Base-by-base conservation (phyloP, 2,888 invertebrate species). In the Branchinecta sandiegonensis region DNA sequence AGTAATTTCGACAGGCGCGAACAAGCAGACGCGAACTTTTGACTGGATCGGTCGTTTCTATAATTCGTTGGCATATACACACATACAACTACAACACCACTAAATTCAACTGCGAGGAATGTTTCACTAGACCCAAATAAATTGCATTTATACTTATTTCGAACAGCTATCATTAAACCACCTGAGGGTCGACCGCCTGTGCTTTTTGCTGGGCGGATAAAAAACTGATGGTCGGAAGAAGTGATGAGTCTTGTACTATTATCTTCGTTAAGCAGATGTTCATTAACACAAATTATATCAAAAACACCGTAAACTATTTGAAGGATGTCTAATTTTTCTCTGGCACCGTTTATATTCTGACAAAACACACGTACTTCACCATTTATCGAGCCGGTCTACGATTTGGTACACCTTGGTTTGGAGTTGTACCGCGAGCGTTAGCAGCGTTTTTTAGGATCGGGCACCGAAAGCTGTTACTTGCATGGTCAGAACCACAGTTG, bases 271-370 rank as follows among this genome's bases (percentile, higher is more conserved):
- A 50, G 56, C 14, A 50, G 56, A 50, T 50, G 3, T 50, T 50
- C 56, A 50, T 50, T 50, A n/a, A 50, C 56, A 50, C 56, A 50
- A 14, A 50, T 50, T 50, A 50, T 50, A 50, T 50, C 56, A 14
- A 50, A 50, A n/a, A 14, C 56, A 50, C 56, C 6, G 56, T 50
- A 50, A 14, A 50, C 56, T 50, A 50, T 50, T 50, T 50, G 56
- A 50, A 50, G 56, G 56, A 50, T 50, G 56, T 50, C 56, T 14
- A 50, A 50, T 50, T 50, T 50, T 50, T 50, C 56, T 50, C 56
- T 3, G 14, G 3, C 56, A 13, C 56, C 56, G 56, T 14, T 23
- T 23, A 23, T 23, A 3, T 23, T 23, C 3, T 23, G 23, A 23
- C 23, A 23, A 23, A 23, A 23, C 3, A 50, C 56, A 50, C 56